Evolutionary conservation across 2,888 invertebrate genomes (phyloP).

Genomic region (Escarpia spicata): DNA sequence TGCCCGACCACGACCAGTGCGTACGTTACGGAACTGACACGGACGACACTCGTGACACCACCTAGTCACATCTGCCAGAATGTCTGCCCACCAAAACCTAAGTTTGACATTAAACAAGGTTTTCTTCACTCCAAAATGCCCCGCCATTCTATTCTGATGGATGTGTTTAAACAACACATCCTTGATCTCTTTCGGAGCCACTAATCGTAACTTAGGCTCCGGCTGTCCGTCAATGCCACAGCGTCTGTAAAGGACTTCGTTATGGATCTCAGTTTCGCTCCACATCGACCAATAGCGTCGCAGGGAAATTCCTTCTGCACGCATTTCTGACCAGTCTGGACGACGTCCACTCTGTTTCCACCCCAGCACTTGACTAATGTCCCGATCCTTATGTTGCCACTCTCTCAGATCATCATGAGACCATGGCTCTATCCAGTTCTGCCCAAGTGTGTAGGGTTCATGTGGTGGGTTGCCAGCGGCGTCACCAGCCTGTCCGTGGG

Average conservation of each 20-base stretch:
- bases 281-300: neutral
- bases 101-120: no score
- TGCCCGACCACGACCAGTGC: conserved; percentile 7
- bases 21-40: neutral
- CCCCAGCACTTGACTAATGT: neutral
- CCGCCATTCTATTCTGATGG: conserved; percentile 27
- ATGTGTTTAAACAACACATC: neutral
- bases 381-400: neutral
- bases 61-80: no score
- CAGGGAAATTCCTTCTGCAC: neutral
- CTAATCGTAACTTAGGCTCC: neutral
- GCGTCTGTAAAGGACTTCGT: no score
- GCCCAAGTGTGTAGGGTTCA: no score
- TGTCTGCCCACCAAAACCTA: no score
- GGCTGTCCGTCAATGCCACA: no score
- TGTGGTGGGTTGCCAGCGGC: no score
- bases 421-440: neutral
- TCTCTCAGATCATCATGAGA: neutral
- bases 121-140: conserved; percentile 41
- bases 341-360: neutral
- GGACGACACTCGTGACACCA: no score
- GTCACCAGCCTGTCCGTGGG: no score
- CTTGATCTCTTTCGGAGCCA: no score
- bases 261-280: neutral
- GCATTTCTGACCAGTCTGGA: neutral